phyloP scores from a whole-genome alignment of 2,888 invertebrate species.

The Yponomeuta sedellus region DNA sequence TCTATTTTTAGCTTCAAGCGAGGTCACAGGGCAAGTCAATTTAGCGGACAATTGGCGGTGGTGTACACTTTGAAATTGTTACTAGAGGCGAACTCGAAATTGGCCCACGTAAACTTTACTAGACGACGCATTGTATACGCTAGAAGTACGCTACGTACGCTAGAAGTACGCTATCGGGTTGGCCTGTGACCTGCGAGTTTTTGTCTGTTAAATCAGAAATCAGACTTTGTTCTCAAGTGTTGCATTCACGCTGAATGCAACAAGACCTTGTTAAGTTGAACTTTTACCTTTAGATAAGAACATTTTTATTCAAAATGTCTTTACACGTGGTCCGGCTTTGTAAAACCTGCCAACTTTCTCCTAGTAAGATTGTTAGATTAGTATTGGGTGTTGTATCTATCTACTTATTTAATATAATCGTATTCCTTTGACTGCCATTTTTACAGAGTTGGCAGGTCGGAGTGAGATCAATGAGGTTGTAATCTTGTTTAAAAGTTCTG shows the following conservation, averaged over 20 bases:
- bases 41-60: constrained; percentile 27
- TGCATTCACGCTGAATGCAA: neutral
- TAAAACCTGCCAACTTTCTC: neutral
- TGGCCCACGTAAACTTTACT: neutral
- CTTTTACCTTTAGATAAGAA: neutral
- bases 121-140: too few species aligned
- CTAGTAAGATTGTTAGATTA: neutral
- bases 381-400: neutral
- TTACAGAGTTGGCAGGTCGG: neutral
- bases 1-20: constrained; percentile 46
- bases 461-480: neutral
- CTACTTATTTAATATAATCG: neutral
- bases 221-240: neutral
- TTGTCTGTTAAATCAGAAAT: neutral
- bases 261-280: neutral
- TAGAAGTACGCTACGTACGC: too few species aligned
- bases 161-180: too few species aligned
- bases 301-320: neutral
- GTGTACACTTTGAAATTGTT: constrained; percentile 18
- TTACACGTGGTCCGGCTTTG: neutral
- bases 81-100: neutral
- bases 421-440: neutral
- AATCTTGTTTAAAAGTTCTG: neutral
- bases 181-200: neutral
- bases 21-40: constrained; percentile 43